A percentile compares a stretch with the other conserved stretches of the same genome.
Conservation (phyloP, 2,888 invertebrate genomes). For the Liodrosophila aerea region DNA sequence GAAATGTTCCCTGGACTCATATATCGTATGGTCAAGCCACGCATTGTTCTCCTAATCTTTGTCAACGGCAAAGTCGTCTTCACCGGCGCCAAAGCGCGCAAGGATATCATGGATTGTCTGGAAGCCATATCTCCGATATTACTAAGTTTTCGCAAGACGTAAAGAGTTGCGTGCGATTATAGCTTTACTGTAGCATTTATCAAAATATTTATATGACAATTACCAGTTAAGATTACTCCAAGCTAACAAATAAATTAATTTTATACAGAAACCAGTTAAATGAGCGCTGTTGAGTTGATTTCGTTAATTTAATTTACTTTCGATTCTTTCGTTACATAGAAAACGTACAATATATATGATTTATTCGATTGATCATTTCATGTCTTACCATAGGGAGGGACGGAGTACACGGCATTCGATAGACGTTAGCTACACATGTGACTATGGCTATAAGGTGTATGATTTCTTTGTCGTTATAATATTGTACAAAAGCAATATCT, state of each 20-base stretch:
- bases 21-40: conserved; percentile 97
- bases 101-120: conserved; percentile 95
- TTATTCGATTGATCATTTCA: conserved; percentile 38
- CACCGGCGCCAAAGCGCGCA: conserved; percentile 94
- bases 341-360: conserved; percentile 40
- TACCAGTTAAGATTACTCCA: not conserved
- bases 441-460: conserved; percentile 39
- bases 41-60: conserved; percentile 97
- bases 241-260: too few relatives aligned
- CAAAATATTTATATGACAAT: not conserved
- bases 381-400: conserved; percentile 51
- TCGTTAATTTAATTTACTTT: not conserved
- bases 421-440: conserved; percentile 41
- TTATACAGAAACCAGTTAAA: too few relatives aligned
- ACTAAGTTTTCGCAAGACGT: conserved; percentile 94
- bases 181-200: not conserved
- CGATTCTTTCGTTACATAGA: conserved; percentile 42
- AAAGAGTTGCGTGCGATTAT: too few relatives aligned
- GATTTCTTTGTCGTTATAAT: conserved; percentile 27
- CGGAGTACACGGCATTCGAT: conserved; percentile 44
- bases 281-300: not conserved
- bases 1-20: conserved; percentile 99
- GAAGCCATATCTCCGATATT: conserved; percentile 97
- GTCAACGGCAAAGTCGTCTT: conserved; percentile 99
- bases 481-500: conserved; percentile 49